Evolutionary conservation across 2,797 vertebrate genomes (phyloP), one percentile per base, ranked within the genome.

Genomic region (Tachyglossus aculeatus): DNA sequence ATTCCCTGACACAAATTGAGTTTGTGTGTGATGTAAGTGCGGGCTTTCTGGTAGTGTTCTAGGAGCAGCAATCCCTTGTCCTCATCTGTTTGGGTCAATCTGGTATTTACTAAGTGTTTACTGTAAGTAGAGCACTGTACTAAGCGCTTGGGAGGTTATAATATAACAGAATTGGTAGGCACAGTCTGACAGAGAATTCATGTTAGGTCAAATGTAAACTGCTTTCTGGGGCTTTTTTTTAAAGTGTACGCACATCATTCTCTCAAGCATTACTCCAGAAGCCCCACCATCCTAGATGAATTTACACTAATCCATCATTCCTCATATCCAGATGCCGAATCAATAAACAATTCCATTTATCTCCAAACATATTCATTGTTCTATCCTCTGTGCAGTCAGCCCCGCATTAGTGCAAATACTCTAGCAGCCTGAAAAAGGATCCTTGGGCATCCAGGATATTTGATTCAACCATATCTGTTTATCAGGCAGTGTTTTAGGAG

Each of bases 301-400:
- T 82, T 84, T 80, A 84, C 78, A 72, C 78, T 80, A 71, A 84
- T 83, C 18, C 60, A 83, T 74, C 45, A 71, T 69, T 61, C 83
- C 38, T 82, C 52, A 74, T 52, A 56, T 84, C 32, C 41, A 84
- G 71, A 89, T 52, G 81, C 64, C 64, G 24, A 27, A 13, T 47
- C 7, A 48, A 18, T 29, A 84, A 53, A 74, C 68, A 67, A 64
- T 83, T 86, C 61, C 52, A 78, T 78, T 52, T 57, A 57, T 81
- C 85, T 87, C 72, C 81, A 81, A 79, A 86, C 84, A 80, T 53
- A 82, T 87, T 73, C 74, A 84, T 71, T 77, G n/a, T 64, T 73
- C 18, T 22, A 43, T 40, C 25, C 41, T 86, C 44, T 56, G 18
- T 18, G 34, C 53, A 29, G 6, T 38, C 12, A 51, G 11, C 18